Conservation (phyloP, 2,797 vertebrate species). For the Parauchenoglanis ngamensis region DNA sequence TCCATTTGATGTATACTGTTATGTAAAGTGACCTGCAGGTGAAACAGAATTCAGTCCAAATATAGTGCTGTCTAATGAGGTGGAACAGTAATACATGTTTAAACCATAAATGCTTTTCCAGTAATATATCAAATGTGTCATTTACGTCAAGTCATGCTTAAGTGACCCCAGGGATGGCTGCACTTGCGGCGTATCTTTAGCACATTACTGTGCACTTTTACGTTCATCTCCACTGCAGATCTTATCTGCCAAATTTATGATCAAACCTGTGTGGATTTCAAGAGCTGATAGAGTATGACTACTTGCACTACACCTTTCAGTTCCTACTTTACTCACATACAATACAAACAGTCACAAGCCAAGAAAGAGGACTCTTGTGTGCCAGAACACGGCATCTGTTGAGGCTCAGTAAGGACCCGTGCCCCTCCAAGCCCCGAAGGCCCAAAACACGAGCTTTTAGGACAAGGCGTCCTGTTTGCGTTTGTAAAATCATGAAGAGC, state of each 20-base stretch:
- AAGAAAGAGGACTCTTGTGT: constrained; percentile 70
- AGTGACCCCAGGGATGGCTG: not conserved
- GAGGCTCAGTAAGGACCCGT: constrained; percentile 63
- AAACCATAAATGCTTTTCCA: not conserved
- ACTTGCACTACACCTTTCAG: constrained; percentile 56
- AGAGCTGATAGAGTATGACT: constrained; percentile 21
- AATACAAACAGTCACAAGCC: constrained; percentile 67
- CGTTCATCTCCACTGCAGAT: constrained; percentile 66
- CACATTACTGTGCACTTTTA: constrained; percentile 43
- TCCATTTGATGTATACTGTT: not conserved
- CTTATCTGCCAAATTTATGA: constrained; percentile 61
- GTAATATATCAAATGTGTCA: not conserved
- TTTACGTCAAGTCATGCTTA: not conserved
- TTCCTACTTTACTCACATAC: constrained; percentile 46
- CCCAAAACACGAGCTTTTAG: constrained; percentile 40
- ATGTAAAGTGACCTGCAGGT: not conserved
- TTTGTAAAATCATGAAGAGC: constrained; percentile 50
- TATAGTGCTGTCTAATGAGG: not conserved
- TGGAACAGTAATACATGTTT: not conserved
- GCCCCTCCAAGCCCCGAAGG: constrained; percentile 41
- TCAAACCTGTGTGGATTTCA: constrained; percentile 34
- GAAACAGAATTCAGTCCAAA: not conserved
- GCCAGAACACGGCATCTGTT: constrained; percentile 68
- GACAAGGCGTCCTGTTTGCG: constrained; percentile 48
- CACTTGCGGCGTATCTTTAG: not conserved